Conservation (phyloP, 2,888 invertebrate species). For the Drosophila ochracea region DNA sequence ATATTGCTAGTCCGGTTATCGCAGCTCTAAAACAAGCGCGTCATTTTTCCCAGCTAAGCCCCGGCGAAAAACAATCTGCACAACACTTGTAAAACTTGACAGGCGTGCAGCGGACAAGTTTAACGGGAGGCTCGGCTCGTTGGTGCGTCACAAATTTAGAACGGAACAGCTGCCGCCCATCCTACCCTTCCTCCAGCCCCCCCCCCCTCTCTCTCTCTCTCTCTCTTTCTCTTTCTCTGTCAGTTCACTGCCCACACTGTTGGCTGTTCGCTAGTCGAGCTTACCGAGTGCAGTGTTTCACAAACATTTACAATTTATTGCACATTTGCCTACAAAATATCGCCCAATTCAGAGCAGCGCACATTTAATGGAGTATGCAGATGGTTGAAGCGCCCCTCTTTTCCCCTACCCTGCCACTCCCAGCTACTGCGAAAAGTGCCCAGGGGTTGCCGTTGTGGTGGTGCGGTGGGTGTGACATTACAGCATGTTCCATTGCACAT, state of each 20-base stretch:
- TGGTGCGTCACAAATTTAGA: slow-evolving; percentile 63
- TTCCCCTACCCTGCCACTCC: not conserved
- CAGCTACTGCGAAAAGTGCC: slow-evolving; percentile 1
- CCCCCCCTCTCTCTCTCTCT: no score
- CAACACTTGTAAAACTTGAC: slow-evolving; percentile 78
- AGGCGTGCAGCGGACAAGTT: slow-evolving; percentile 79
- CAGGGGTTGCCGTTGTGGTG: slow-evolving; percentile 7
- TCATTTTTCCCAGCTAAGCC: slow-evolving; percentile 51
- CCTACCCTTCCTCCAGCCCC: not conserved
- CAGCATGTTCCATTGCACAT: slow-evolving; percentile 84
- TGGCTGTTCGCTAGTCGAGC: not conserved
- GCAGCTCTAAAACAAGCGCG: slow-evolving; percentile 54
- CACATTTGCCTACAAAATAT: slow-evolving; percentile 81
- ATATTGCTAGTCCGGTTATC: slow-evolving; percentile 63
- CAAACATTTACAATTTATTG: slow-evolving; percentile 82
- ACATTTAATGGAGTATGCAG: slow-evolving; percentile 72
- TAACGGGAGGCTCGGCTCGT: slow-evolving; percentile 56
- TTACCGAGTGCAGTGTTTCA: slow-evolving; percentile 27
- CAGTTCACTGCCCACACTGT: not conserved
- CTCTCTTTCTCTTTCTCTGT: not conserved
- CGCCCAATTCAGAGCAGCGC: slow-evolving; percentile 70
- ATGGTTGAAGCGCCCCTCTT: slow-evolving; percentile 16
- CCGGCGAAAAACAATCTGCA: slow-evolving; percentile 72
- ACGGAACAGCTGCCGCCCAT: slow-evolving; percentile 50
- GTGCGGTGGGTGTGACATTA: slow-evolving; percentile 81